Conservation (phyloP, 1,140 invertebrate genomes). For the Zaprionus ornatus region DNA sequence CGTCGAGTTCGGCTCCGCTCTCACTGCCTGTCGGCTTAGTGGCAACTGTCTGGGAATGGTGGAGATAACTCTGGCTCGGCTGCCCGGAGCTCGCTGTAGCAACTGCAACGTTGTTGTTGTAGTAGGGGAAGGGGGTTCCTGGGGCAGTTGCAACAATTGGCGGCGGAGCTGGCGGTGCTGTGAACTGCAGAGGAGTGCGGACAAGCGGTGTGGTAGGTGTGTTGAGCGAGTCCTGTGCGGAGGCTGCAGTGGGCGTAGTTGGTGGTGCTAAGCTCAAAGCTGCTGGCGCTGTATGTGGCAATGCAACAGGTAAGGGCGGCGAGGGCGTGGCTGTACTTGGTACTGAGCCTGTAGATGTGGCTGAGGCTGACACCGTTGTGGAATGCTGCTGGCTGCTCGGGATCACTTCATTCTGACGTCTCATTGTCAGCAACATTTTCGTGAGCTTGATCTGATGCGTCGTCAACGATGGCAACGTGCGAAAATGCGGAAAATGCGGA, state of each 20-base stretch:
- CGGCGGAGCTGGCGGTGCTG: constrained; percentile 55
- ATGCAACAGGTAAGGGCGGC: constrained; percentile 21
- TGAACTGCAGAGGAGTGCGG: constrained; percentile 72
- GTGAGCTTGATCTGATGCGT: constrained; percentile 33
- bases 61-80: constrained; percentile 31
- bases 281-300: constrained; percentile 27
- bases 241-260: neutral
- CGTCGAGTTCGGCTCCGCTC: constrained; percentile 74
- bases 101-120: constrained; percentile 20
- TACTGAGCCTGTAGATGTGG: constrained; percentile 23
- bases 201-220: constrained; percentile 76
- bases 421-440: constrained; percentile 84
- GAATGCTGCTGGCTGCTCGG: constrained; percentile 65
- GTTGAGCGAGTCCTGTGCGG: constrained; percentile 68
- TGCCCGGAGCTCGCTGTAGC: neutral
- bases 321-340: constrained; percentile 45
- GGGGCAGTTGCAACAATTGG: constrained; percentile 38
- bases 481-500: constrained; percentile 11
- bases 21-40: constrained; percentile 10
- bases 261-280: constrained; percentile 25
- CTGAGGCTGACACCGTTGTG: constrained; percentile 30
- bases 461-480: constrained; percentile 20
- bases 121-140: constrained; percentile 61
- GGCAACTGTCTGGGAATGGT: constrained; percentile 21
- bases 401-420: constrained; percentile 83